Percentiles rank a stretch among this genome's conserved stretches.
Evolutionary conservation across 2,888 invertebrate species (phyloP).

Genomic region (Muscina levida): DNA sequence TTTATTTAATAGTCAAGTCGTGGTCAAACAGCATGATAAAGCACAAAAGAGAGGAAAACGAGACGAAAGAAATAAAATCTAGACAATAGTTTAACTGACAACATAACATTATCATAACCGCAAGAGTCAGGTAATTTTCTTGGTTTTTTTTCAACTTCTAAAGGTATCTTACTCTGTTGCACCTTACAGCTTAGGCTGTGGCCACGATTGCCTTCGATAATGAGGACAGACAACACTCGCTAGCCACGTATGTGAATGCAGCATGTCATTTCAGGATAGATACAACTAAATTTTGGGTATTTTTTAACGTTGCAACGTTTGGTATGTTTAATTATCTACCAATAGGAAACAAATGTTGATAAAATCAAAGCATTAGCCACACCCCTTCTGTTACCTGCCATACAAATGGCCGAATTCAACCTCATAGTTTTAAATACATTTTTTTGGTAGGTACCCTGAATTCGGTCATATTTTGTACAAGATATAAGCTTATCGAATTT

Average conservation of each 20-base stretch:
- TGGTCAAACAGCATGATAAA: constrained; percentile 52
- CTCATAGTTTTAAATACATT: no score
- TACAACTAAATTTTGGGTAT: no score
- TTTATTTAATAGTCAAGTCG: constrained; percentile 61
- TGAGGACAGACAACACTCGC: not conserved
- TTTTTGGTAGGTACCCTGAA: no score
- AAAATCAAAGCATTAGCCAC: no score
- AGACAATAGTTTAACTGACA: constrained; percentile 55
- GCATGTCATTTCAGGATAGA: no score
- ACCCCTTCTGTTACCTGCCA: no score
- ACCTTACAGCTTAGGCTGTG: constrained; percentile 35
- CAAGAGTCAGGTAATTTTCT: constrained; percentile 55
- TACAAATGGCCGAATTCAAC: no score
- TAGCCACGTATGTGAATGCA: not conserved
- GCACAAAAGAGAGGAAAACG: constrained; percentile 33
- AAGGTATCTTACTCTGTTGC: constrained; percentile 20
- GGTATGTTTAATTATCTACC: no score
- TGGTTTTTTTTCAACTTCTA: constrained; percentile 34
- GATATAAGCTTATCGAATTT: no score
- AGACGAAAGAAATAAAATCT: constrained; percentile 37
- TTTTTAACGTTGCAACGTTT: no score
- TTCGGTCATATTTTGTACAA: no score
- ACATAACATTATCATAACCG: constrained; percentile 55
- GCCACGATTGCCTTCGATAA: constrained; percentile 11
- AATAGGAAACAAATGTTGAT: no score